These are phyloP conservation scores for Hoplodrina ambigua DNA, from an alignment of 2,888 invertebrate genomes.

Conservation along the genomic window DNA sequence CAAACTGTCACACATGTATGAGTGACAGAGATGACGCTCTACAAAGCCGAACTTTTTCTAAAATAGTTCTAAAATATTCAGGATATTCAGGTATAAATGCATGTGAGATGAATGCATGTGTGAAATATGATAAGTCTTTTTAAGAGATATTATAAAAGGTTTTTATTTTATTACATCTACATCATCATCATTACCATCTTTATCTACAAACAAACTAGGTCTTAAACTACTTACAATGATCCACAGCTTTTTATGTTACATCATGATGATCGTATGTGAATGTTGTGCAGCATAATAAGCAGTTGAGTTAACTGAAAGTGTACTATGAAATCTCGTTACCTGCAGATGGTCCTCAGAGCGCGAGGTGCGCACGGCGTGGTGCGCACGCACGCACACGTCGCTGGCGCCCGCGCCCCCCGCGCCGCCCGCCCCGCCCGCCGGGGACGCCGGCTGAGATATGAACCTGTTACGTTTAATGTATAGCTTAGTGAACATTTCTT, in stretches of 20 bases:
- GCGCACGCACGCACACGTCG: slow-evolving; percentile 85
- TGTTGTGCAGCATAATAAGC: not conserved
- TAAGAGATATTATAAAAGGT: no score
- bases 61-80: no score
- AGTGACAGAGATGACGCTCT: not conserved
- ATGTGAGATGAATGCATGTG: no score
- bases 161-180: no score
- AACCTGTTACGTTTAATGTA: slow-evolving; percentile 72
- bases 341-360: slow-evolving; percentile 98
- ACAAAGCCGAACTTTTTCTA: not conserved
- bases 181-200: no score
- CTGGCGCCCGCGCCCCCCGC: slow-evolving; percentile 62
- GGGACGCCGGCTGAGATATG: slow-evolving; percentile 88
- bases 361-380: slow-evolving; percentile 95
- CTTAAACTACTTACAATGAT: no score
- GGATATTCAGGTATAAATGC: no score
- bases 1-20: slow-evolving; percentile 11
- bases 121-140: no score
- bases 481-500: not conserved
- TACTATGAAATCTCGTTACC: slow-evolving; percentile 72
- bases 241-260: no score
- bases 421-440: slow-evolving; percentile 72
- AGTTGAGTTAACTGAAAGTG: no score
- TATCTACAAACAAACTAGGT: no score
- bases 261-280: not conserved